Conservation (phyloP, 1,140 invertebrate genomes). For the Drosophila equinoxialis region DNA sequence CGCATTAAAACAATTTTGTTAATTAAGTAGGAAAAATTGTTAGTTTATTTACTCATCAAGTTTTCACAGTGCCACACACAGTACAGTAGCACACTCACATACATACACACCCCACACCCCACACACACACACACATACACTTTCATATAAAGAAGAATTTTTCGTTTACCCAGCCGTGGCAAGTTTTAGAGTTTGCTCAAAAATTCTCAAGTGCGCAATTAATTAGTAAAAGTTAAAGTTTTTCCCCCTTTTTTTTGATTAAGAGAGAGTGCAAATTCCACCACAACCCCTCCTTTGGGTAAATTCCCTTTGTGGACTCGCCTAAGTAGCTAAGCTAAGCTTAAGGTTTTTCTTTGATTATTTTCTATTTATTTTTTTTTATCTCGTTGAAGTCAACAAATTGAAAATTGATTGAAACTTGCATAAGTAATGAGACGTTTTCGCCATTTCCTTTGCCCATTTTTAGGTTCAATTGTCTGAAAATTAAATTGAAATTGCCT, state of each 20-base stretch:
- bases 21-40: conserved; percentile 82
- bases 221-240: conserved; percentile 79
- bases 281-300: background rate
- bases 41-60: conserved; percentile 80
- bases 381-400: conserved; percentile 35
- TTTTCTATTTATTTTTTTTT: conserved; percentile 8
- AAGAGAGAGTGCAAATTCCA: background rate
- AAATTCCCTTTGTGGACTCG: conserved; percentile 6
- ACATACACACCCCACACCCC: conserved; percentile 17
- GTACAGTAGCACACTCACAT: conserved; percentile 8
- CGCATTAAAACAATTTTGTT: conserved; percentile 81
- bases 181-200: conserved; percentile 73
- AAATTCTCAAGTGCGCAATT: conserved; percentile 81
- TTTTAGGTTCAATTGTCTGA: conserved; percentile 34
- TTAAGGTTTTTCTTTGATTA: conserved; percentile 46
- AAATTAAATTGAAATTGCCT: conserved; percentile 28
- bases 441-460: conserved; percentile 1
- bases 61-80: conserved; percentile 61
- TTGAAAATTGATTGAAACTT: conserved; percentile 74
- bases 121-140: conserved; percentile 36
- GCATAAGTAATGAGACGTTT: conserved; percentile 66
- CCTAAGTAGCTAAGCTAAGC: conserved; percentile 59
- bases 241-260: conserved; percentile 3
- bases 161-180: conserved; percentile 28
- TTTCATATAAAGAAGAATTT: background rate